Conservation (phyloP, 37 sponge, comb jelly and placozoan genomes). For the Dysidea cf. avara region DNA sequence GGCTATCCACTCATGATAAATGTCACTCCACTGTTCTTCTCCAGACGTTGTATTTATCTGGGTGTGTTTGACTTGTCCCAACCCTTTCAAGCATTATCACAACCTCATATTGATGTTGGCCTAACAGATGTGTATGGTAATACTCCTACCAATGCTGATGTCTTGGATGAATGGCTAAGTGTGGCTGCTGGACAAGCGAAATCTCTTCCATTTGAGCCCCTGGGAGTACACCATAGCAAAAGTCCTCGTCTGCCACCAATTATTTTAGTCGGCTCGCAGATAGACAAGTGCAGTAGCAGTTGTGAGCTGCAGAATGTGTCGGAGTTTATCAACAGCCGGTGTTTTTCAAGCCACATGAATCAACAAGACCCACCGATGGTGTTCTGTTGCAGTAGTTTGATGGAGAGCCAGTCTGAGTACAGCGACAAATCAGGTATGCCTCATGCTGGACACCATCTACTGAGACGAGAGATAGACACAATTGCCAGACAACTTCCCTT, state of each 20-base stretch:
- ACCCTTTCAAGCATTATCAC: slow-evolving; percentile 22
- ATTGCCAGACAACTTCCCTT: slow-evolving; percentile 67
- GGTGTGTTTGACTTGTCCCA: slow-evolving; percentile 30
- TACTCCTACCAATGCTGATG: slow-evolving; percentile 53
- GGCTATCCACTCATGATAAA: slow-evolving; percentile 60
- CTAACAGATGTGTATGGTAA: slow-evolving; percentile 30
- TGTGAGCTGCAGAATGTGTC: slow-evolving; percentile 13
- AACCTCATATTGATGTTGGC: neutral
- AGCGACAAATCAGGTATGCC: neutral
- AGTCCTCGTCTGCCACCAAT: slow-evolving; percentile 62
- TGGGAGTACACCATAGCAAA: slow-evolving; percentile 21
- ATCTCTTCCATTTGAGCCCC: slow-evolving; percentile 29
- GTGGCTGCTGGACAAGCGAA: slow-evolving; percentile 30
- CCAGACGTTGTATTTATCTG: slow-evolving; percentile 45
- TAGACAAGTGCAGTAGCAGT: neutral
- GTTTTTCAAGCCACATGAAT: slow-evolving; percentile 38
- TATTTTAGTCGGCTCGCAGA: slow-evolving; percentile 46
- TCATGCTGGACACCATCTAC: slow-evolving; percentile 50
- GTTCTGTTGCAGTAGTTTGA: slow-evolving; percentile 33
- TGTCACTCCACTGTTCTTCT: slow-evolving; percentile 53
- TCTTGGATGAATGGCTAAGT: slow-evolving; percentile 57
- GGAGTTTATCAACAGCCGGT: slow-evolving; percentile 30
- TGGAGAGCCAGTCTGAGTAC: slow-evolving; percentile 38
- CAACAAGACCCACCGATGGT: slow-evolving; percentile 39
- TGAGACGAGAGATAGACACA: slow-evolving; percentile 69